Percentiles rank a stretch among this genome's conserved stretches.
Conservation (phyloP, 1,140 invertebrate genomes). For the Bombus waltoni region DNA sequence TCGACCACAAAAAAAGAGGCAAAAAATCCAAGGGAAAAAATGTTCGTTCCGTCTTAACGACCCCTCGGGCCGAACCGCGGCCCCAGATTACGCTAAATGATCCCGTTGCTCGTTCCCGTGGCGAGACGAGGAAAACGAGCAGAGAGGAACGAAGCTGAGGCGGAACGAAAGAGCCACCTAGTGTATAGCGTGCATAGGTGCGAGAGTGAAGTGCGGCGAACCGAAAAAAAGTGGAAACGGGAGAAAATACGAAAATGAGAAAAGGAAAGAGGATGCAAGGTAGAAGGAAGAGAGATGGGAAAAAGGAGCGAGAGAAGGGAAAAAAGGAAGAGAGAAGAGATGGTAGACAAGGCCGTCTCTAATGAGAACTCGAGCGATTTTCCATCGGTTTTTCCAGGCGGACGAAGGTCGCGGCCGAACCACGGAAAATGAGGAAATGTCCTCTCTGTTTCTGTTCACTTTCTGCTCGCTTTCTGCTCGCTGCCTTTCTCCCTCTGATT, state of each 20-base stretch:
- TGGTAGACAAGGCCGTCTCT: constrained; percentile 64
- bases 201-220: constrained; percentile 30
- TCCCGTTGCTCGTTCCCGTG: constrained; percentile 12
- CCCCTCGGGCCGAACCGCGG: background rate
- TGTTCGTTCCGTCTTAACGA: constrained; percentile 1
- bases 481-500: background rate
- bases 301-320: background rate
- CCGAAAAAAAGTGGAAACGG: constrained; percentile 16
- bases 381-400: constrained; percentile 63
- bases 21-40: background rate
- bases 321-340: constrained; percentile 7
- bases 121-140: constrained; percentile 18
- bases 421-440: constrained; percentile 51
- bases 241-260: background rate
- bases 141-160: background rate
- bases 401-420: constrained; percentile 65
- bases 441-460: constrained; percentile 31
- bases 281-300: no score
- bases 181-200: background rate
- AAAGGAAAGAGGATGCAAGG: background rate
- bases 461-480: background rate
- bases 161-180: background rate
- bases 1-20: background rate
- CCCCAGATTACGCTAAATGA: constrained; percentile 29
- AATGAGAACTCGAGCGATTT: constrained; percentile 72